These are phyloP conservation scores for Leptinotarsa peninsularis DNA, from an alignment of 2,888 invertebrate species.

Conservation along the genomic window DNA sequence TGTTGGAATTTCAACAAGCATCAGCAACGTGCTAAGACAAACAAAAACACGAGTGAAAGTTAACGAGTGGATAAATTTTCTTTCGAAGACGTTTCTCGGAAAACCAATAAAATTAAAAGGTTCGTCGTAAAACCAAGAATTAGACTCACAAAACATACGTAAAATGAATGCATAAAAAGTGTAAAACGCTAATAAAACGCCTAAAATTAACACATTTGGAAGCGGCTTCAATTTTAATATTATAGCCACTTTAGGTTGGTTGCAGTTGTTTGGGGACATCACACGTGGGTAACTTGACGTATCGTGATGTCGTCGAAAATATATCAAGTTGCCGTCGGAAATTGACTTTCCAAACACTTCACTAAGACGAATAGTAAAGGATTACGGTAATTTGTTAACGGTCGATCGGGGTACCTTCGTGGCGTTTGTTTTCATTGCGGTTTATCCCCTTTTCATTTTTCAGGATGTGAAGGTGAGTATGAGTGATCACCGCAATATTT, in stretches of 20 bases:
- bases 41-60: constrained; percentile 32
- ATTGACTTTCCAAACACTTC: constrained; percentile 49
- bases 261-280: constrained; percentile 40
- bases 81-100: constrained; percentile 24
- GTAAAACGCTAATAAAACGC: constrained; percentile 37
- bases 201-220: constrained; percentile 40
- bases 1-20: constrained; percentile 18
- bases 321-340: constrained; percentile 48
- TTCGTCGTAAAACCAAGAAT: constrained; percentile 39
- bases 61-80: constrained; percentile 43
- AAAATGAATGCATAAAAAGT: constrained; percentile 32
- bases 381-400: constrained; percentile 49
- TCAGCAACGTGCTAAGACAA: constrained; percentile 22
- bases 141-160: constrained; percentile 22
- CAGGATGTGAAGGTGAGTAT: constrained; percentile 2
- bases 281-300: constrained; percentile 30
- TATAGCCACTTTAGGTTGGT: constrained; percentile 29
- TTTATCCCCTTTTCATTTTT: constrained; percentile 23
- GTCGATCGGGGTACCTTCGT: constrained; percentile 8
- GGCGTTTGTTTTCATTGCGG: constrained; percentile 20
- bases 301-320: constrained; percentile 28
- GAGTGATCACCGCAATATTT: not conserved
- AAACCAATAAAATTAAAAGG: constrained; percentile 43
- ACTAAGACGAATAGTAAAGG: constrained; percentile 48
- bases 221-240: constrained; percentile 36